Evolutionary conservation across 2,888 invertebrate genomes (phyloP).

Genomic region (Abrostola triplasia): DNA sequence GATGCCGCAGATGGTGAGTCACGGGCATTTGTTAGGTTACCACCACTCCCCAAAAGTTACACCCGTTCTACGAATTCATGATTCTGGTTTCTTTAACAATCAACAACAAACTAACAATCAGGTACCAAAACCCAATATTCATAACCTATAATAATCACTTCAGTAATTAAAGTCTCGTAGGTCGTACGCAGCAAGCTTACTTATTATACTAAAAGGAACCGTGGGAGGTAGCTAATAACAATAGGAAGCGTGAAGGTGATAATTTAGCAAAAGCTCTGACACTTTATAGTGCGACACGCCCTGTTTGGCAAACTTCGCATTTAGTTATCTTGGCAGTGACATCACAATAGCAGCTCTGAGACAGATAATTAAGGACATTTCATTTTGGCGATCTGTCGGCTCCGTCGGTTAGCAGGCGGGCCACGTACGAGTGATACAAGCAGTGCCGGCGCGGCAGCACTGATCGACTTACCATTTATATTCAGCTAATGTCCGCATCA

Average conservation of each 20-base stretch:
- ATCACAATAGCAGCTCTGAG: conserved; percentile 46
- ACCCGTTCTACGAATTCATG: too few relatives aligned
- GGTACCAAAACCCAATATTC: too few relatives aligned
- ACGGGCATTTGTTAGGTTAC: background rate
- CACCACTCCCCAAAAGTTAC: too few relatives aligned
- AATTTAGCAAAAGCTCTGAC: conserved; percentile 8
- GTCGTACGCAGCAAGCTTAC: background rate
- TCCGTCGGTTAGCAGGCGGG: conserved; percentile 38
- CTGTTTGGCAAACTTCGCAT: conserved; percentile 11
- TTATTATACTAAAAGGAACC: background rate
- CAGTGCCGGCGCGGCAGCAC: conserved; percentile 41
- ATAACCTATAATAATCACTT: too few relatives aligned
- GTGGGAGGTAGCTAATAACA: background rate
- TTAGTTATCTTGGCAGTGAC: conserved; percentile 42
- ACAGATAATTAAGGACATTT: conserved; percentile 38
- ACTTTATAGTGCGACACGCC: conserved; percentile 2
- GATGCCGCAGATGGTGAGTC: conserved; percentile 95
- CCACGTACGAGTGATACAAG: conserved; percentile 52
- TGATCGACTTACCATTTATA: conserved; percentile 58
- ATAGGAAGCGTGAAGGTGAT: background rate
- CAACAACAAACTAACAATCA: background rate
- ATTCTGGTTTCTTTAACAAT: background rate
- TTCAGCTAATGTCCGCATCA: conserved; percentile 51
- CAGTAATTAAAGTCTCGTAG: too few relatives aligned
- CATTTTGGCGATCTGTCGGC: conserved; percentile 25